Base-by-base conservation (phyloP, 30 jellyfish, hydroid and myxozoan genomes). In the Hydractinia symbiolongicarpus region DNA sequence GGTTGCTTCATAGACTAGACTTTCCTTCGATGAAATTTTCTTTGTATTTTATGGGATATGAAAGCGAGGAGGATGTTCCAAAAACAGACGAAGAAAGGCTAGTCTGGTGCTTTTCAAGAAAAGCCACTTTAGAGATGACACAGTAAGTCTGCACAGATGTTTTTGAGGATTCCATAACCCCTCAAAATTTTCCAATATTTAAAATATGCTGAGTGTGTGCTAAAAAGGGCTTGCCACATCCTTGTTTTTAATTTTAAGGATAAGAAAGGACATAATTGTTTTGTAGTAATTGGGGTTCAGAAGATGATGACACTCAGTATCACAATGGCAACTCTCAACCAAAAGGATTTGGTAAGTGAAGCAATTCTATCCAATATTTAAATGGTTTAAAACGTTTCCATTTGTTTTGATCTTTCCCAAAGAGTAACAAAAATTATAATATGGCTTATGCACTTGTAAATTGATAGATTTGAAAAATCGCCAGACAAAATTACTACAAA, bases 271-370 rank as follows among this genome's bases (percentile, higher is more conserved):
- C 44, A 30, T 30, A 30, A 30, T 30, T 30, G 44, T 30, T 30
- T 73, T 74, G 52, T 57, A 85, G 95, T 81, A 91, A 91, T 76
- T 91, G 97, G 97, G 97, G 97, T 8, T 62, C 92, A 11, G 97
- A 91, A 72, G 77, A 83, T 14, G 97, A 91, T 61, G 95, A 83
- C 7, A 55, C 72, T 50, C 17, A 58, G 4, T 86, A 91, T 69
- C 95, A 91, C 51, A 82, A 83, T 66, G 95, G 95, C 16, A 86
- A 86, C 79, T 55, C 94, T 4, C 95, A 82, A 20, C 96, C 96
- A 68, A 82, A 79, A 72, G 97, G 97, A 4, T 91, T 81, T 55
- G 97, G 94, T 84, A 77, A 8, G 81, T 62, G 30, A 15, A 62
- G 5, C 50, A 20, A 71, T n/a, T n/a, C 17, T 1, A 13, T 60